Evolutionary conservation across 2,888 invertebrate species (phyloP), one percentile per base, ranked within the genome.

Genomic region (Ganaspis brasiliensis): DNA sequence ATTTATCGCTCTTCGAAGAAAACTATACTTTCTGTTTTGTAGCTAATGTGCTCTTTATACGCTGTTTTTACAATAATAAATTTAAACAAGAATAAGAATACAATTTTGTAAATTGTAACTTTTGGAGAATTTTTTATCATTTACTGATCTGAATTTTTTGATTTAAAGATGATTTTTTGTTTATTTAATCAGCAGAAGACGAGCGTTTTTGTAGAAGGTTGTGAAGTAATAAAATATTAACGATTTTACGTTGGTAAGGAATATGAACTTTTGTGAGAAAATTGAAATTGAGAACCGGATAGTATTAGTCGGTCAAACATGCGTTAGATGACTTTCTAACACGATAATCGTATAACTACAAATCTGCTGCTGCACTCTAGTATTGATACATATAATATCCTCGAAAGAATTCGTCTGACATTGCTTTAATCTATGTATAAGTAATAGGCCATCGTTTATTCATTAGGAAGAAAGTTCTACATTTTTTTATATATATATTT

Each of bases 271-370:
- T 40, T 52, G 24, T 49, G 19, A 45, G 14, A 52, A 71, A 71
- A 52, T 55, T 49, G 55, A 63, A 70, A 79, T 71, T 75, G 19
- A 76, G 70, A 76, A 72, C 79, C 79, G 79, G 76, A 75, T 72
- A 55, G 74, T 63, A 78, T 78, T 71, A 81, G 71, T 79, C 77
- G 81, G 81, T 77, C 81, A 77, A 74, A 72, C 77, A 74, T 75
- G 70, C 73, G 75, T 79, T 21, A 63, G 40, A 63, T 35, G 37
- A 75, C 79, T 79, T 81, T 81, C 81, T 81, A 79, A 80, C n/a
- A n/a, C 37, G 73, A 76, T 76, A 74, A 75, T 71, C 16, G 26
- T 71, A 70, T 61, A 16, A 37, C 35, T 37, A 12, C 19, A 37
- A 21, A 19, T 19, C 40, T 21, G 63, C 21, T 26, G 31, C 26